Conservation (phyloP, 2,797 vertebrate genomes). For the Acanthurus leucopareius region DNA sequence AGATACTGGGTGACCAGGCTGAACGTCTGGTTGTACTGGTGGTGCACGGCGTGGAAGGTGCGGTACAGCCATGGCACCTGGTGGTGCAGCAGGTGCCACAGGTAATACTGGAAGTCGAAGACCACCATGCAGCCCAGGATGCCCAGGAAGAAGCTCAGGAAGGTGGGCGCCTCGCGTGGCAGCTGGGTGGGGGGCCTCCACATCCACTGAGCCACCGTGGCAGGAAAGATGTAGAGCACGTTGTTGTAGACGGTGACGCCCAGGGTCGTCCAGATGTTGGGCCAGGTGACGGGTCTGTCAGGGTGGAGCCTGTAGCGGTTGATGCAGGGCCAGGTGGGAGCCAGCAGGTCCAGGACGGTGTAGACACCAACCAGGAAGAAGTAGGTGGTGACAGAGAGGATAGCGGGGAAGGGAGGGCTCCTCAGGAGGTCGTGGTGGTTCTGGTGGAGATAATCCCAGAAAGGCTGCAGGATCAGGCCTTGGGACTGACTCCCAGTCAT, state of each 20-base stretch:
- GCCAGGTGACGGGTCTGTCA: constrained; percentile 78
- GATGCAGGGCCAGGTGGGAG: constrained; percentile 83
- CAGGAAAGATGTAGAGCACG: constrained; percentile 86
- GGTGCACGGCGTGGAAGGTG: constrained; percentile 88
- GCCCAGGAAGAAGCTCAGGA: constrained; percentile 83
- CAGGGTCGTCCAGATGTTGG: constrained; percentile 82
- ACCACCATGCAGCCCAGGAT: constrained; percentile 86
- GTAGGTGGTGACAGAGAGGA: constrained; percentile 85
- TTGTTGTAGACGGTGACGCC: constrained; percentile 86
- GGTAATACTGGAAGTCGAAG: constrained; percentile 90
- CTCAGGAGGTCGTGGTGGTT: constrained; percentile 84
- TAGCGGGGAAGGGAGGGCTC: constrained; percentile 86
- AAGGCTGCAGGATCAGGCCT: constrained; percentile 82
- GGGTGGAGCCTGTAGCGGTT: constrained; percentile 86
- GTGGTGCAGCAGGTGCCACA: constrained; percentile 89
- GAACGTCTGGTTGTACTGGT: constrained; percentile 87
- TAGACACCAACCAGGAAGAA: constrained; percentile 83
- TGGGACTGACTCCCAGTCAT: constrained; percentile 65
- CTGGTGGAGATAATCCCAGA: constrained; percentile 86
- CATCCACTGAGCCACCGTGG: constrained; percentile 86
- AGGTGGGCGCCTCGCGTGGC: constrained; percentile 82
- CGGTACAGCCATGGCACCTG: constrained; percentile 87
- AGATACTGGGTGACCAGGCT: constrained; percentile 89
- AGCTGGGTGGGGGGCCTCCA: constrained; percentile 85
- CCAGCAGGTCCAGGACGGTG: constrained; percentile 85